Base-by-base conservation (phyloP, 2,888 invertebrate species). In the Prenolepis imparis region DNA sequence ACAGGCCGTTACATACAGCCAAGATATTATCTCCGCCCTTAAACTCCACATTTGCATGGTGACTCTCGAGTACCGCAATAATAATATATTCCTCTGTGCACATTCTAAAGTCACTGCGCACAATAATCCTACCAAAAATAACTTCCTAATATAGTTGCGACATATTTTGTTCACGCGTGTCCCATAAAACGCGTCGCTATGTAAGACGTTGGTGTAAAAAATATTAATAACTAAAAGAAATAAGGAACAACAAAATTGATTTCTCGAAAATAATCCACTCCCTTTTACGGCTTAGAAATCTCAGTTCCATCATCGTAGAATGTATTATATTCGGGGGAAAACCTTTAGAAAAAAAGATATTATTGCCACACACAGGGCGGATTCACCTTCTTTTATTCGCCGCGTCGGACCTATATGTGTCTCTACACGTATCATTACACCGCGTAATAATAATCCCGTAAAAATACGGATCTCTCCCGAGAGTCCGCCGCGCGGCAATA, bases 401-500 rank as follows among this genome's bases (percentile, higher is more conserved):
- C 28, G 15, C 18, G 9, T 41, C 68, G 8, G 21, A 12, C 21
- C 55, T 21, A 59, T 44, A 52, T 48, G 36, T 44, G 32, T 15
- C 44, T 59, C 41, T 28, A 18, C 41, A 32, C 68, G 24, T 48
- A 24, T 80, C 44, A 44, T 80, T 80, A 80, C 78, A 36, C 24
- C 44, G 70, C 59, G 36, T 70, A 80, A 70, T 68, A 68, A 78
- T 80, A 70, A 80, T 36, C 78, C 44, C 55, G 61, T 83, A 85
- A 85, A 85, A 85, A 83, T 74, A 73, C 24, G 63, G 59, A 78
- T 78, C 67, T 83, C 73, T 61, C 59, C 77, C 15, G 72, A 52
- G 48, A 70, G 66, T 83, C 48, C 52, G 66, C 74, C 74, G 86
- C 87, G 85, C 83, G 74, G 70, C 87, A 82, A 90, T 92, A 90